Evolutionary conservation across 2,113 vertebrate genomes (phyloP), one percentile per base, ranked within the genome.

Genomic region (Dascyllus trimaculatus): DNA sequence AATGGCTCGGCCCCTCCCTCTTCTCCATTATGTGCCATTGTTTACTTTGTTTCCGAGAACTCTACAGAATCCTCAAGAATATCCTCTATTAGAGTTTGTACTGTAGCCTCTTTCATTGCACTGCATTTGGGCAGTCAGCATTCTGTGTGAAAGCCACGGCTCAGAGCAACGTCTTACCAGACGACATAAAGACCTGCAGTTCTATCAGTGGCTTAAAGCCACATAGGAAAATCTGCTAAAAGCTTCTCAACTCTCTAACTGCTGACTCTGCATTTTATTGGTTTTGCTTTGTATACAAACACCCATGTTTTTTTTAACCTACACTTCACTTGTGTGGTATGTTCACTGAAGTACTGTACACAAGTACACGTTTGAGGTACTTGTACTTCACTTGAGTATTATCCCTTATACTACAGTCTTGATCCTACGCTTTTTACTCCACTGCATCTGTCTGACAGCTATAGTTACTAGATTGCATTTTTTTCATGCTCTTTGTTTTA

Each of bases 181-280:
- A 24, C 29, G 5, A 81, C 62, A 71, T 9, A 32, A 40, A 59
- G 58, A 69, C 53, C 26, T 62, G 25, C 35, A 63, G 19, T 11
- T 71, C 22, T 56, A 40, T 21, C 52, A n/a, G 11, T 49, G 11
- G 6, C 26, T 70, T 61, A 61, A 80, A 67, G 14, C 40, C 48
- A 67, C 48, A 54, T 9, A 17, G 35, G 18, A 73, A 64, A 64
- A 52, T 63, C 60, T 40, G 49, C 71, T 74, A 25, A 52, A 29
- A 63, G 59, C 38, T 64, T 32, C 51, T 74, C 71, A 56, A 43
- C 49, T 29, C 25, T 45, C 32, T 8, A 46, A 24, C 25, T 2
- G 29, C 62, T 75, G 62, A 58, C 62, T 58, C 53, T 65, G 40
- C 15, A 22, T 35, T 57, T 65, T 56, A 56, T 35, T 22, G 13